These are phyloP conservation scores for Onthophagus sagittarius DNA, from an alignment of 2,888 invertebrate genomes.

Conservation along the genomic window DNA sequence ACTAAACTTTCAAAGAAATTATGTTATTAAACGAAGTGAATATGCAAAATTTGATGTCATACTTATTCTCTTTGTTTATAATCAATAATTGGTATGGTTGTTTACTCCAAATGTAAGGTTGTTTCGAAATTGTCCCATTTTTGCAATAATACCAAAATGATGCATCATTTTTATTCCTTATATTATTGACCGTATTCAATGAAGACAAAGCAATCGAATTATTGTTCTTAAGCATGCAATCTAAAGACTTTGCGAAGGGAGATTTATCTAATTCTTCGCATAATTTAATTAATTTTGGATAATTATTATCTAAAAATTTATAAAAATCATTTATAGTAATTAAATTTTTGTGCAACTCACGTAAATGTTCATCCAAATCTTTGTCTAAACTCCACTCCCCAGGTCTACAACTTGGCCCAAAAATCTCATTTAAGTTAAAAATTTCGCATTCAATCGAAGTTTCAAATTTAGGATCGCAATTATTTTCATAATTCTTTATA, in stretches of 20 bases:
- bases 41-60: too few species aligned
- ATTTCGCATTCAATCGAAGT: conserved; percentile 59
- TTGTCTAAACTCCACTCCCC: conserved; percentile 62
- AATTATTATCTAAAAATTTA: conserved; percentile 23
- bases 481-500: background rate
- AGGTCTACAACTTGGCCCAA: conserved; percentile 68
- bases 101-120: conserved; percentile 58
- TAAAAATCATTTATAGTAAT: conserved; percentile 28
- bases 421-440: conserved; percentile 58
- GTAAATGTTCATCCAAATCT: conserved; percentile 53
- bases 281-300: conserved; percentile 53
- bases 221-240: conserved; percentile 50
- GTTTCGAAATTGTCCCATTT: conserved; percentile 35
- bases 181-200: conserved; percentile 39
- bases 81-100: conserved; percentile 62
- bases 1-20: too few species aligned
- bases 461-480: background rate
- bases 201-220: conserved; percentile 57
- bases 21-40: too few species aligned
- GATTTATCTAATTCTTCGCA: conserved; percentile 36
- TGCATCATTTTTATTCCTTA: background rate
- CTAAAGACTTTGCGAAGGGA: conserved; percentile 47
- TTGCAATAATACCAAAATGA: conserved; percentile 34
- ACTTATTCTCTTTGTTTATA: conserved; percentile 48
- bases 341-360: conserved; percentile 50